Evolutionary conservation across 1,140 invertebrate genomes (phyloP).

Genomic region (Drosophila littoralis): DNA sequence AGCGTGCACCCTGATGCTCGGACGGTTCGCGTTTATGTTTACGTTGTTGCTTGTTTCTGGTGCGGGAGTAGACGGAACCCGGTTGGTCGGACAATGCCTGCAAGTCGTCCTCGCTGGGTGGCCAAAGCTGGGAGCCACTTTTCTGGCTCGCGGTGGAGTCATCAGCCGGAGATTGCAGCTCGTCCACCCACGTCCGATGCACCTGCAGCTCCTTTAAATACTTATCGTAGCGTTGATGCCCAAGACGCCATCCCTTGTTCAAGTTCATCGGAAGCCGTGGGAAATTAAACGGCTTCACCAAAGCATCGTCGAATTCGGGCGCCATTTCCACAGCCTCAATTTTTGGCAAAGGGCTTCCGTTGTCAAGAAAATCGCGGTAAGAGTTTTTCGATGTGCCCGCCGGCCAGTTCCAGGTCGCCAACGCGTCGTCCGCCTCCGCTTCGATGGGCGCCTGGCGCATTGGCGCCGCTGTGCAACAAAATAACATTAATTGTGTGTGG

Average conservation of each 20-base stretch:
- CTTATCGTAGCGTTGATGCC: conserved; percentile 21
- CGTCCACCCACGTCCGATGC: conserved; percentile 45
- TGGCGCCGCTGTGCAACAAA: conserved; percentile 35
- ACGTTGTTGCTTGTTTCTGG: conserved; percentile 5
- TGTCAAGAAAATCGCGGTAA: conserved; percentile 28
- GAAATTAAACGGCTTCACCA: conserved; percentile 42
- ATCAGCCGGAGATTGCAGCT: conserved; percentile 57
- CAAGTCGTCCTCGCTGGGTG: conserved; percentile 8
- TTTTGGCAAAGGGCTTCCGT: conserved; percentile 68
- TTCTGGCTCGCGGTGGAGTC: conserved; percentile 24
- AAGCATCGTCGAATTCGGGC: conserved; percentile 34
- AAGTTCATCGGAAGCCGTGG: conserved; percentile 44
- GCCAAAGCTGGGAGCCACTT: conserved; percentile 24
- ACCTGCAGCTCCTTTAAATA: conserved; percentile 51
- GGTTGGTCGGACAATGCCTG: not conserved
- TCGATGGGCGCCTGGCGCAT: conserved; percentile 48
- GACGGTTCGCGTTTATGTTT: conserved; percentile 45
- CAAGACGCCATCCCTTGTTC: conserved; percentile 24
- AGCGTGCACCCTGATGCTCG: conserved; percentile 31
- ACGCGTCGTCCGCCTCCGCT: not conserved
- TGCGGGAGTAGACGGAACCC: conserved; percentile 7
- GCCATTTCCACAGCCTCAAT: conserved; percentile 52
- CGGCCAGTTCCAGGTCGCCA: conserved; percentile 28
- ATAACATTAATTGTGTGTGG: conserved; percentile 14
- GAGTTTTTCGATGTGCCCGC: conserved; percentile 1